phyloP scores from a whole-genome alignment of 2,797 vertebrate species.

The Lophura swinhoii region DNA sequence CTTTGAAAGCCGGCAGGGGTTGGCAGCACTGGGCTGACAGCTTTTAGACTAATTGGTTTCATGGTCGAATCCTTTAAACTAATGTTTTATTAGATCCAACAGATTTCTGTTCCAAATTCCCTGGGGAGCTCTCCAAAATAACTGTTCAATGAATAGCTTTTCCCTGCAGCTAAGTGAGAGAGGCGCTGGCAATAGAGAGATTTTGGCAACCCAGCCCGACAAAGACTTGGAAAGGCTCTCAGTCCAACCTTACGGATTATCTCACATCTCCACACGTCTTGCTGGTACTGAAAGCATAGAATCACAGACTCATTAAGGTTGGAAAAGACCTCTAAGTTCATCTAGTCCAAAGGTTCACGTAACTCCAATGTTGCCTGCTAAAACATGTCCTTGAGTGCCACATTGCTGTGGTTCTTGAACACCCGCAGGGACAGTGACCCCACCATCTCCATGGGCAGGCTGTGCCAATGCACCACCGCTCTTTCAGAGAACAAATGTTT shows the following conservation, averaged over 20 bases:
- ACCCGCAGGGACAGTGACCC: too few relatives aligned
- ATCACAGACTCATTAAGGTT: too few relatives aligned
- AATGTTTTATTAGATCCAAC: constrained; percentile 32
- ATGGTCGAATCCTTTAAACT: constrained; percentile 17
- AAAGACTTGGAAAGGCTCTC: constrained; percentile 12
- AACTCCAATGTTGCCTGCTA: too few relatives aligned
- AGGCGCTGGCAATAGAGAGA: background rate
- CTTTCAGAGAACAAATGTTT: too few relatives aligned
- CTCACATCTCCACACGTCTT: background rate
- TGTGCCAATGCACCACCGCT: too few relatives aligned
- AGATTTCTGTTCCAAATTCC: constrained; percentile 52
- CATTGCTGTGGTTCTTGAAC: too few relatives aligned
- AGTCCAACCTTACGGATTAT: background rate
- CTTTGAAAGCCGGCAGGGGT: background rate
- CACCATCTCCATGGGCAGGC: too few relatives aligned
- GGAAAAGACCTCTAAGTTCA: too few relatives aligned
- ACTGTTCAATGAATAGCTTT: constrained; percentile 41
- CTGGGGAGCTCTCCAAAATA: constrained; percentile 38
- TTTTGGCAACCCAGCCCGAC: constrained; percentile 22
- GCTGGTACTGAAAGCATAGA: background rate
- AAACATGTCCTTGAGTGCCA: too few relatives aligned
- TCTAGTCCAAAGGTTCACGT: too few relatives aligned
- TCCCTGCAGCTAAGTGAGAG: background rate
- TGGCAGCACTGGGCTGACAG: background rate
- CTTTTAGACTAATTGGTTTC: constrained; percentile 43